A percentile compares a stretch with the other conserved stretches of the same genome.
Evolutionary conservation across 1,140 invertebrate species (phyloP).

Genomic region (Apis cerana): DNA sequence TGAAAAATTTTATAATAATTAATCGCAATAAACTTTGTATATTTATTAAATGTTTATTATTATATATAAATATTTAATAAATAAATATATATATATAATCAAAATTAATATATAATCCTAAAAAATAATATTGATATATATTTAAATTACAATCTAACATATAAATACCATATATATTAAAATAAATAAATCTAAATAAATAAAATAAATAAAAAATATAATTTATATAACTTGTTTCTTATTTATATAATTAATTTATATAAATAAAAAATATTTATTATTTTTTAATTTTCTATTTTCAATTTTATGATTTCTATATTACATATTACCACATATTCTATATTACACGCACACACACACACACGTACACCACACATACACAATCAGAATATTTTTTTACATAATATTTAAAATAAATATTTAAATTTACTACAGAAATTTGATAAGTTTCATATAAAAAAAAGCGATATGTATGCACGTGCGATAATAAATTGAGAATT

Average conservation of each 20-base stretch:
- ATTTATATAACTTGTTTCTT: too few species aligned
- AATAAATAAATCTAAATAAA: not conserved
- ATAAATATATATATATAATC: too few species aligned
- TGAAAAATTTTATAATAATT: too few species aligned
- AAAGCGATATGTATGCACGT: not conserved
- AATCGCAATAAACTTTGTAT: too few species aligned
- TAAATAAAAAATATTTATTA: too few species aligned
- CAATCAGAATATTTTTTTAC: not conserved
- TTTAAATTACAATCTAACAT: not conserved
- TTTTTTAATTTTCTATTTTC: not conserved
- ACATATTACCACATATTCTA: too few species aligned
- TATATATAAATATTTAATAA: too few species aligned
- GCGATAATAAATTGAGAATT: not conserved
- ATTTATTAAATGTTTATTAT: too few species aligned
- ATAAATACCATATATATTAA: not conserved
- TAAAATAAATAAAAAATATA: not conserved
- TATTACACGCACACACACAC: too few species aligned
- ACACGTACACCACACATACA: too few species aligned
- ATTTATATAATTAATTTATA: too few species aligned
- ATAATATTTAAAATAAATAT: not conserved
- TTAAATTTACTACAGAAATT: not conserved
- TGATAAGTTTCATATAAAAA: not conserved
- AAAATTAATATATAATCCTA: too few species aligned
- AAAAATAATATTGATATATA: not conserved
- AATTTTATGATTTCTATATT: not conserved